Evolutionary conservation across 2,888 invertebrate species (phyloP).

Genomic region (Cordilura impudica): DNA sequence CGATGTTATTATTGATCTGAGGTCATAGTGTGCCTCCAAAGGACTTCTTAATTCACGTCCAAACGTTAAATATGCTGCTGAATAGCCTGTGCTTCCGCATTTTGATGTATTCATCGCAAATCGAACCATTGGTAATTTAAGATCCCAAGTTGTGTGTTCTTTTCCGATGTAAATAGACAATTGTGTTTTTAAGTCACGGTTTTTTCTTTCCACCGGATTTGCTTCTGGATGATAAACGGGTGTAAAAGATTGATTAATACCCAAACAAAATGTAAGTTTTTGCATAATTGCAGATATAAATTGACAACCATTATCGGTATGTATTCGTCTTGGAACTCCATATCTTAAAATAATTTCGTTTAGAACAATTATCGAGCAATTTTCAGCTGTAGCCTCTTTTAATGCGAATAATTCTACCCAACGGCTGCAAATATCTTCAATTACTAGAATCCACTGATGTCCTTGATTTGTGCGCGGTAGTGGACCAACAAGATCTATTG

Average conservation of each 20-base stretch:
- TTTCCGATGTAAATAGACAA: background rate
- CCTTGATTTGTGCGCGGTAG: constrained; percentile 13
- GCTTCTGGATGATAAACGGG: background rate
- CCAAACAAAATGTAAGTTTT: constrained; percentile 56
- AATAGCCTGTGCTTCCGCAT: constrained; percentile 47
- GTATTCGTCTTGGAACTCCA: constrained; percentile 42
- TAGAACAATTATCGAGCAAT: constrained; percentile 28
- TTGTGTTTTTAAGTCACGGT: background rate
- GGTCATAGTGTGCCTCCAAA: constrained; percentile 29
- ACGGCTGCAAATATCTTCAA: constrained; percentile 46
- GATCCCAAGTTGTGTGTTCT: constrained; percentile 10
- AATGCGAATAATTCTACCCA: constrained; percentile 45
- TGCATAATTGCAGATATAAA: constrained; percentile 68
- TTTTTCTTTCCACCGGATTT: background rate
- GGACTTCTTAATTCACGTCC: constrained; percentile 46
- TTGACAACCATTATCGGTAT: constrained; percentile 32
- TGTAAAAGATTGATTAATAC: background rate
- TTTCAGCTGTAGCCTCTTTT: constrained; percentile 35
- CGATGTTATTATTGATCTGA: constrained; percentile 27
- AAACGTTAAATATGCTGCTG: constrained; percentile 35
- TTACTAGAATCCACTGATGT: constrained; percentile 20
- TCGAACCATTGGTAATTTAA: constrained; percentile 67
- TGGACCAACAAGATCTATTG: too few species aligned
- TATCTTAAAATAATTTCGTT: constrained; percentile 39
- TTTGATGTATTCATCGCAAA: constrained; percentile 73